These are phyloP conservation scores for Strongylocentrotus purpuratus DNA, from an alignment of 35 echinoderm and acorn worm species.

Conservation along the genomic window DNA sequence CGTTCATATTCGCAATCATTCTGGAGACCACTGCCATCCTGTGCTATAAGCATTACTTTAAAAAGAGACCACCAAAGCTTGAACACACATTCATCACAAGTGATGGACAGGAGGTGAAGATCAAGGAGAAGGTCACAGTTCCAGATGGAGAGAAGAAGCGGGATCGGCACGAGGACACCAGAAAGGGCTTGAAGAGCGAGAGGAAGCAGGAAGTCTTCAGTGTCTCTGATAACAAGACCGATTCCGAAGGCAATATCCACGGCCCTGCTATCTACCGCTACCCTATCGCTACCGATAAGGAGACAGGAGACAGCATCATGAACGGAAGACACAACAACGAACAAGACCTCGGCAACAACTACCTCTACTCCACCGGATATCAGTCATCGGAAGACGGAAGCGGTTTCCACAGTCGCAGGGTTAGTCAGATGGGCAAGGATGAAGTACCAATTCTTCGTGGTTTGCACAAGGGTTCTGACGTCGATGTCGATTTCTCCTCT, in stretches of 20 bases:
- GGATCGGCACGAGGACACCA: not conserved
- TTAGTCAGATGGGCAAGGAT: not conserved
- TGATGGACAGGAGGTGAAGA: slow-evolving; percentile 4
- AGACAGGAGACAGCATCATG: slow-evolving; percentile 42
- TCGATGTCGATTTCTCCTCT: slow-evolving; percentile 42
- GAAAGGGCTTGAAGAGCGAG: slow-evolving; percentile 11
- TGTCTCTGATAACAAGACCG: slow-evolving; percentile 34
- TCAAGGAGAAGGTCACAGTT: slow-evolving; percentile 15
- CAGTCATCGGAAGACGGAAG: slow-evolving; percentile 31
- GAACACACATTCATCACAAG: slow-evolving; percentile 18
- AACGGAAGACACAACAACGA: slow-evolving; percentile 22
- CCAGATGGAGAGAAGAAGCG: not conserved
- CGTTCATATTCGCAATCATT: slow-evolving; percentile 26
- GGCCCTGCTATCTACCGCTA: slow-evolving; percentile 39
- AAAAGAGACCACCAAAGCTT: slow-evolving; percentile 32
- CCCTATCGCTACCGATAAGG: slow-evolving; percentile 37
- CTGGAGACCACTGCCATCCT: slow-evolving; percentile 40
- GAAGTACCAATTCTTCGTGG: not conserved
- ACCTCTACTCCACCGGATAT: slow-evolving; percentile 32
- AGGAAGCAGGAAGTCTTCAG: slow-evolving; percentile 43
- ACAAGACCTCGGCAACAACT: slow-evolving; percentile 22
- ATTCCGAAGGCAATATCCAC: not conserved
- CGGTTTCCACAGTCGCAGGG: not conserved
- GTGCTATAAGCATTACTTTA: slow-evolving; percentile 42
- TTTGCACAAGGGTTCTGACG: not conserved